Evolutionary conservation across 2,888 invertebrate genomes (phyloP).

Genomic region (Agonopterix heracliana): DNA sequence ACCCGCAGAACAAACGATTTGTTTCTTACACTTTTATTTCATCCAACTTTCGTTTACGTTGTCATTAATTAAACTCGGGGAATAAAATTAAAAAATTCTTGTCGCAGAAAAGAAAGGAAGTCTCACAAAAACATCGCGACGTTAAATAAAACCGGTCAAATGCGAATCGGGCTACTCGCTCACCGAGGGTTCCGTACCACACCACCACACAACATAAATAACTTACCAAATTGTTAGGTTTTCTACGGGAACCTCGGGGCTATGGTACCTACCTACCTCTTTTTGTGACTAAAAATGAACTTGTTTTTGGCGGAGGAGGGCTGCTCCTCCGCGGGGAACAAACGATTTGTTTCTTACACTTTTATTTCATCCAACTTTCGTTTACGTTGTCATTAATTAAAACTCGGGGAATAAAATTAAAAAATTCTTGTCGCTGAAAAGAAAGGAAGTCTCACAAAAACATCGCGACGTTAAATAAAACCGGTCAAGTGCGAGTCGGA

Average conservation of each 20-base stretch:
- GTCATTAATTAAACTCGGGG: constrained; percentile 1
- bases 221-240: too few relatives aligned
- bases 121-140: too few relatives aligned
- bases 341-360: constrained; percentile 13
- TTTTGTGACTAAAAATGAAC: constrained; percentile 1
- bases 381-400: constrained; percentile 4
- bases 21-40: not conserved
- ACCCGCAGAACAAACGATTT: constrained; percentile 30
- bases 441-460: not conserved
- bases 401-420: not conserved
- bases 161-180: too few relatives aligned
- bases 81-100: not conserved
- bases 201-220: too few relatives aligned
- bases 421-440: not conserved
- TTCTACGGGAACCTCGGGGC: constrained; percentile 18
- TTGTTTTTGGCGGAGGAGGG: too few relatives aligned
- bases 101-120: not conserved
- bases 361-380: not conserved
- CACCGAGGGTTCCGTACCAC: too few relatives aligned
- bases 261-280: too few relatives aligned
- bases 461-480: too few relatives aligned
- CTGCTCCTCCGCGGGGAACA: too few relatives aligned
- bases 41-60: constrained; percentile 1
- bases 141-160: too few relatives aligned
- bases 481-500: too few relatives aligned